These are phyloP conservation scores for Meteorus sp. DNA, from an alignment of 1,140 invertebrate species.

Conservation along the genomic window DNA sequence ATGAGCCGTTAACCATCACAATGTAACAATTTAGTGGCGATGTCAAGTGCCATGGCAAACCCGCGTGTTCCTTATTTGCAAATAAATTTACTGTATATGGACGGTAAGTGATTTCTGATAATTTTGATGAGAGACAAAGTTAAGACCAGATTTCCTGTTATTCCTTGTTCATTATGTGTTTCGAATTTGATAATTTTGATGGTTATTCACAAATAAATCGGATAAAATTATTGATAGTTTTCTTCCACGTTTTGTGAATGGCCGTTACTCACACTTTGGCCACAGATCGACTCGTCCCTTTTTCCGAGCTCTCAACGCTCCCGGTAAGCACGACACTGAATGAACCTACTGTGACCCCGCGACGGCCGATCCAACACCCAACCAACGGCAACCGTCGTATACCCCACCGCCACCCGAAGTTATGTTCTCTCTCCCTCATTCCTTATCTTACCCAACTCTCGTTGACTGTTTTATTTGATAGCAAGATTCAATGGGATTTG, in stretches of 20 bases:
- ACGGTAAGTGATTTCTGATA: background rate
- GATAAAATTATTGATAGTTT: too few relatives aligned
- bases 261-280: background rate
- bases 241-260: background rate
- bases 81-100: background rate
- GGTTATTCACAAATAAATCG: too few relatives aligned
- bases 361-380: conserved; percentile 21
- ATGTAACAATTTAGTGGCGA: background rate
- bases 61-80: background rate
- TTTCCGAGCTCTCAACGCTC: conserved; percentile 18
- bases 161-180: too few relatives aligned
- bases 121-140: too few relatives aligned
- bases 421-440: background rate
- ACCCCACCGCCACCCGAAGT: conserved; percentile 1
- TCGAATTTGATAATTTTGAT: too few relatives aligned
- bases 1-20: background rate
- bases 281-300: background rate
- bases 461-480: background rate
- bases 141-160: too few relatives aligned
- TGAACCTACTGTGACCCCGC: conserved; percentile 45
- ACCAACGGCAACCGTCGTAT: conserved; percentile 8
- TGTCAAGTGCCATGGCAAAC: background rate
- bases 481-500: too few relatives aligned
- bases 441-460: background rate
- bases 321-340: conserved; percentile 40